These are phyloP conservation scores for Penelope pileata DNA, from an alignment of 2,113 vertebrate genomes.

Conservation along the genomic window DNA sequence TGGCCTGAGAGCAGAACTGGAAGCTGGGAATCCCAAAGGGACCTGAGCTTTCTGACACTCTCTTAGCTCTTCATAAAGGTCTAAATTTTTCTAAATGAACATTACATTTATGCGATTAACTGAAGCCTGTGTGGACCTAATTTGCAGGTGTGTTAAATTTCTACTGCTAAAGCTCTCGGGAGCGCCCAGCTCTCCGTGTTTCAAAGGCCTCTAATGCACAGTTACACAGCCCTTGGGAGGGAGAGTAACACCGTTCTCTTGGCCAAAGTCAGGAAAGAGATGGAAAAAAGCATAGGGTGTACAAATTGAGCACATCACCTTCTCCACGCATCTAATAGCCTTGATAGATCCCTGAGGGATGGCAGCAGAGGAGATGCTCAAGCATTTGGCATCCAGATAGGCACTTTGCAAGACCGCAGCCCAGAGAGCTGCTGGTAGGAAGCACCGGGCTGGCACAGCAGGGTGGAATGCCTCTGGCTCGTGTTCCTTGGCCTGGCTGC, in stretches of 20 bases:
- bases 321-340: not conserved
- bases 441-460: not conserved
- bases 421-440: not conserved
- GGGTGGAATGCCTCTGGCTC: not conserved
- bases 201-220: not conserved
- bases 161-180: not conserved
- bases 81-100: not conserved
- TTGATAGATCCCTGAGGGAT: not conserved
- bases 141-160: constrained; percentile 7
- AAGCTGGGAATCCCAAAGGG: not conserved
- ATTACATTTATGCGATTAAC: not conserved
- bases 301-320: not conserved
- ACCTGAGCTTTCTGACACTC: constrained; percentile 8
- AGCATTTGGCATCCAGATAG: not conserved
- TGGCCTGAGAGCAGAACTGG: constrained; percentile 8
- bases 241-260: not conserved
- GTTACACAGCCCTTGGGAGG: not conserved
- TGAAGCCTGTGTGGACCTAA: not conserved
- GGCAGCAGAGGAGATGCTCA: not conserved
- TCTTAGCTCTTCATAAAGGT: not conserved
- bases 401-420: not conserved
- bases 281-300: not conserved
- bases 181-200: not conserved
- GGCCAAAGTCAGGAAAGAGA: not conserved
- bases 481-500: rapidly evolving